Base-by-base conservation (phyloP, 2,797 vertebrate species). In the Scyliorhinus canicula region DNA sequence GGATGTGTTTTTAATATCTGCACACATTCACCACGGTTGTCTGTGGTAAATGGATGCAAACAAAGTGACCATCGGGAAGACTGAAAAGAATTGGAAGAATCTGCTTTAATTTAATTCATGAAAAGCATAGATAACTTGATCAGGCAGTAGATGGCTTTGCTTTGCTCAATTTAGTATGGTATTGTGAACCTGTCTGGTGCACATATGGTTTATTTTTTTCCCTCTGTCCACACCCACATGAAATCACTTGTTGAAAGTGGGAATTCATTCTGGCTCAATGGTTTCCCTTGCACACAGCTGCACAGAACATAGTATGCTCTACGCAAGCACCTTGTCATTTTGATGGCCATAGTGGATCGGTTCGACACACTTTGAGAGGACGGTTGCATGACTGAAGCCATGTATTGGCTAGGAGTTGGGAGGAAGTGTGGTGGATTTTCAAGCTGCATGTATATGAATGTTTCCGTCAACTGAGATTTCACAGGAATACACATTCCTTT, bases 51-150 rank as follows among this genome's bases (percentile, higher is more conserved):
- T 69, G 93, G 50, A 74, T 95, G 95, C 74, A 96, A 97, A 96
- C 95, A 97, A 96, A 97, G 97, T 96, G 96, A 96, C 95, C 95
- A 96, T 96, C 95, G 96, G 95, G 96, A 97, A 96, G 95, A 31
- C 31, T 74, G 44, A 2, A 5, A 4, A 74, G 95, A 31, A 31
- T 95, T 84, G 40, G 47, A 88, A 40, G 84, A 63, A 7, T 95
- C 93, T 95, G 95, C 67, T 28, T 63, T 55, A 91, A 5, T 77
- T n/a, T 77, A 93, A 16, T 82, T 95, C 40, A 90, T 95, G 88
- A 60, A 50, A 95, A 91, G 85, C 8, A 0, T 0, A 31, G 28
- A 7, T 47, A 35, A 77, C 21, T 82, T 65, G 40, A 57, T 63
- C 0, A 47, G 11, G 90, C 55, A 55, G 1, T 9, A 12, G 35